These are phyloP conservation scores for Rhagium mordax DNA, from an alignment of 2,888 invertebrate genomes.

Conservation along the genomic window DNA sequence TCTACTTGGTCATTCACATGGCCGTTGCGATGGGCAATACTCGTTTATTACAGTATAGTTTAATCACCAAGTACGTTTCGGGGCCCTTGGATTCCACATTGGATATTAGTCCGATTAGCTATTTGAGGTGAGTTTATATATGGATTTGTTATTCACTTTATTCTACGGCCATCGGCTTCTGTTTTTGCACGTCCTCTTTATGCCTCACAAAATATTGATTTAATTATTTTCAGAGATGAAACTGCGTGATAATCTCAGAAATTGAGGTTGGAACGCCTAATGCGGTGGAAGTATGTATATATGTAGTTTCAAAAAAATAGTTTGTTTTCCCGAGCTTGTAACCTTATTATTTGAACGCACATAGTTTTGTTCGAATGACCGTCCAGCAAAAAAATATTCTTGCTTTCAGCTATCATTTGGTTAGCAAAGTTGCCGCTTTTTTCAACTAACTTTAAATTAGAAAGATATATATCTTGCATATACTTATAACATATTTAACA, in stretches of 20 bases:
- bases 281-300: conserved; percentile 22
- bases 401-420: neutral
- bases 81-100: conserved; percentile 72
- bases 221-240: conserved; percentile 16
- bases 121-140: conserved; percentile 72
- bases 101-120: conserved; percentile 72
- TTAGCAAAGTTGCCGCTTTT: neutral
- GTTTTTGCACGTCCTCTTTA: neutral
- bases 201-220: neutral
- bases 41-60: conserved; percentile 71
- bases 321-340: neutral
- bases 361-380: neutral
- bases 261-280: neutral
- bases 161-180: neutral
- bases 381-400: neutral
- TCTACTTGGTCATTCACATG: conserved; percentile 84
- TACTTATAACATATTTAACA: neutral
- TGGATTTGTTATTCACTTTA: neutral
- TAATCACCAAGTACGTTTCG: conserved; percentile 74
- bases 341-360: neutral
- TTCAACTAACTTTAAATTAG: neutral
- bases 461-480: neutral
- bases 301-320: conserved; percentile 6
- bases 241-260: conserved; percentile 4
- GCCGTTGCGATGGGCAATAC: conserved; percentile 78